Percentiles rank a stretch among this genome's conserved stretches.
Conservation (phyloP, 2,113 vertebrate species). For the Calidris pugnax region DNA sequence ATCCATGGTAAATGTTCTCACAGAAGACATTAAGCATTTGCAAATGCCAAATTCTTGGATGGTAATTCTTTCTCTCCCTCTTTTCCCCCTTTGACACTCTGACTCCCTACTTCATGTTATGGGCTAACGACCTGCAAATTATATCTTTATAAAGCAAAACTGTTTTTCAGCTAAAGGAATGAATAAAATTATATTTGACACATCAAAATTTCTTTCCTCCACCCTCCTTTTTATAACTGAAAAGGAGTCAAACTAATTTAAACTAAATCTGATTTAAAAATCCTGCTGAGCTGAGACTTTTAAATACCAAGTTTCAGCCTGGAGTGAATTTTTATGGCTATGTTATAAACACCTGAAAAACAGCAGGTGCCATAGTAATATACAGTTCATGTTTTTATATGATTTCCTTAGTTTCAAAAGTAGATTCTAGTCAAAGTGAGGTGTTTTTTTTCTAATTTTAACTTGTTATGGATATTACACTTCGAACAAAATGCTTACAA, state of each 20-base stretch:
- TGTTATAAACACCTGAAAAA: conserved; percentile 71
- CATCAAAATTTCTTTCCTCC: conserved; percentile 34
- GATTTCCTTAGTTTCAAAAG: conserved; percentile 47
- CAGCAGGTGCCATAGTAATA: conserved; percentile 50
- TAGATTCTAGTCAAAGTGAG: background rate
- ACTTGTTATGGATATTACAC: conserved; percentile 5
- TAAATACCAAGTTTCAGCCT: conserved; percentile 61
- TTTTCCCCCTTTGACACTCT: background rate
- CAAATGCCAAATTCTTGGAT: conserved; percentile 3
- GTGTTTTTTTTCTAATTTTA: background rate
- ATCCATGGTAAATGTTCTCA: conserved; percentile 1
- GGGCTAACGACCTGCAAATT: conserved; percentile 7
- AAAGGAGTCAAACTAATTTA: conserved; percentile 53
- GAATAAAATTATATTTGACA: conserved; percentile 24
- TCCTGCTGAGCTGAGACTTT: conserved; percentile 54
- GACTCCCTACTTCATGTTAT: background rate
- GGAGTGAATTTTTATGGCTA: conserved; percentile 62
- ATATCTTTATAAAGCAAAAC: conserved; percentile 43
- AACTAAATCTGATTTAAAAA: conserved; percentile 55
- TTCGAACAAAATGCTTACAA: conserved; percentile 35
- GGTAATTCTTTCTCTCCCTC: background rate
- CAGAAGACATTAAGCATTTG: conserved; percentile 25
- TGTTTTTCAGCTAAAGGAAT: conserved; percentile 15
- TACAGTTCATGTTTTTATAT: conserved; percentile 10
- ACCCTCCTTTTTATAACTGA: conserved; percentile 33